phyloP scores from a whole-genome alignment of 2,888 invertebrate genomes.

The Thera obeliscata region DNA sequence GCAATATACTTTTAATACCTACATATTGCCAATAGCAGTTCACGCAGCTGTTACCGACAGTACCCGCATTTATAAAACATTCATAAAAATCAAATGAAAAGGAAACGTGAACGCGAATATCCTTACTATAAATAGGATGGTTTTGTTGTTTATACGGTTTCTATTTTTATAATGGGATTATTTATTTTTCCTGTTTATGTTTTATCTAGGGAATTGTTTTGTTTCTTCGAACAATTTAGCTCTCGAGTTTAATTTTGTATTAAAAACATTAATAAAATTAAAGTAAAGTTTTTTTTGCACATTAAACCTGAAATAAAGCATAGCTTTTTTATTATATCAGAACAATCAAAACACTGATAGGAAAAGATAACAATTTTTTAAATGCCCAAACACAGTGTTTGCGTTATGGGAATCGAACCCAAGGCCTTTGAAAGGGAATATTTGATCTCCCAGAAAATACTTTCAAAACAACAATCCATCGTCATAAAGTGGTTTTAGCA shows the following conservation, averaged over 20 bases:
- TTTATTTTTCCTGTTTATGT: slow-evolving; percentile 11
- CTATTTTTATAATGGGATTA: slow-evolving; percentile 36
- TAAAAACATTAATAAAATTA: background rate
- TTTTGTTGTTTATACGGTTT: slow-evolving; percentile 40
- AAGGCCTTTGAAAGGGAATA: background rate
- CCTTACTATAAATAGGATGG: slow-evolving; percentile 31
- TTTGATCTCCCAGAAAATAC: background rate
- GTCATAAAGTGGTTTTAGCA: slow-evolving; percentile 24
- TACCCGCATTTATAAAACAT: slow-evolving; percentile 41
- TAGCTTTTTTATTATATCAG: no score
- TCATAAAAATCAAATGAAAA: slow-evolving; percentile 42
- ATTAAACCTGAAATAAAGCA: no score
- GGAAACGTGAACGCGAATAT: slow-evolving; percentile 31
- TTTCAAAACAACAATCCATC: slow-evolving; percentile 10
- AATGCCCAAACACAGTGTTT: no score
- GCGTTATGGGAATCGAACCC: no score
- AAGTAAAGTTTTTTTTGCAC: no score
- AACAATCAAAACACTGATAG: no score
- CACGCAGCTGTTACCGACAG: slow-evolving; percentile 47
- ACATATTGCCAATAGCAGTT: slow-evolving; percentile 46
- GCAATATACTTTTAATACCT: slow-evolving; percentile 25
- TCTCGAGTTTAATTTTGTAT: background rate
- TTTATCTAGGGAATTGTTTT: slow-evolving; percentile 9
- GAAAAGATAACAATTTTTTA: no score
- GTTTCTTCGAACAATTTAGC: background rate